Base-by-base conservation (phyloP, 2,888 invertebrate species). In the Dendrolimus houi region DNA sequence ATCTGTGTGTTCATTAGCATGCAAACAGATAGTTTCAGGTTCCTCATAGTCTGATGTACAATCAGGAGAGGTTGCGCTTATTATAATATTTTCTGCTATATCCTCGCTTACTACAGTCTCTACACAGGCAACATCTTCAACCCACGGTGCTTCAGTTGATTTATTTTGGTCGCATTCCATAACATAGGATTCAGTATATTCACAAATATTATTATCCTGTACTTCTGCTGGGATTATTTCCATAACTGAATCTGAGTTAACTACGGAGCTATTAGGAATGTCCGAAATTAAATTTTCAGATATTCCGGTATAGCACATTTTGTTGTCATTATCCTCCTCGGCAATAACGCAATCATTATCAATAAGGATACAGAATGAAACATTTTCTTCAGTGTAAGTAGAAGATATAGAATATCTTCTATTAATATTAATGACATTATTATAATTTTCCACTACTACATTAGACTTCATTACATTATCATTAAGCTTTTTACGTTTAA, bases 31-130 rank as follows among this genome's bases (percentile, higher is more conserved):
- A 55, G 69, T 59, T 53, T 60, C 64, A 2, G 65, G 59, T 54
- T 70, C 71, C 53, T 74, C 72, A 61, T 65, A 64, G 59, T 76
- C 73, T 40, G 67, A 63, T 52, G 65, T 62, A 62, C 76, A 65
- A 66, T 73, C 78, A 53, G 81, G 79, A 52, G 81, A 80, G 29
- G 70, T 65, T 9, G 68, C 70, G 66, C 77, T 78, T 56, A 82
- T 79, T 60, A 76, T 74, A 58, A 83, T 75, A 62, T 87, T 81
- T 72, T 86, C 87, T 47, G 77, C 81, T 52, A 87, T 73, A 58
- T 91, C 85, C 54, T 91, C 91, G 63, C 81, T 86, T 41, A 86
- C 81, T 59, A 91, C 83, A 40, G 89, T 90, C 73, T 91, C 91
- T 53, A 87, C 77, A 68, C 87, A 89, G 52, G 79, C 89, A 13